Base-by-base conservation (phyloP, 2,113 vertebrate genomes). In the Oxyura jamaicensis region DNA sequence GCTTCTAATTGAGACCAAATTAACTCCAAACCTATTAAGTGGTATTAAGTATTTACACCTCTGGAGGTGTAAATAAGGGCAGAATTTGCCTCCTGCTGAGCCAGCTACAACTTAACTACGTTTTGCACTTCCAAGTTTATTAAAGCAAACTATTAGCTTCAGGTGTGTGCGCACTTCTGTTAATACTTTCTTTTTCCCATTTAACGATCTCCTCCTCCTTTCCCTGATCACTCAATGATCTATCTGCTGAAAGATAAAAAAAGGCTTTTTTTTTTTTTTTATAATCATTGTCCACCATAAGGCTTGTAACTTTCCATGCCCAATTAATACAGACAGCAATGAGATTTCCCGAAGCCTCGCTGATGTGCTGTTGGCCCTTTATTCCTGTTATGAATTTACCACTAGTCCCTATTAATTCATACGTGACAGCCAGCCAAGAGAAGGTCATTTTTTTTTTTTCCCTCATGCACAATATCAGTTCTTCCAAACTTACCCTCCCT, bases 1-100 rank as follows among this genome's bases (percentile, higher is more conserved):
- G 96, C 85, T 94, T 88, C 35, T 71, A 85, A 86, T 60, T 25
- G 50, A 82, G 63, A 10, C 48, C 91, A 62, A 79, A 90, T 76
- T 28, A 96, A 93, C 83, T 82, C 93, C 92, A 78, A 36, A 82
- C 18, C 85, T 46, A 67, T 35, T 69, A 73, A 87, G 78, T 52
- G 91, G 41, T 41, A 41, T 41, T 41, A 13, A 41, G 41, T 13
- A 41, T 41, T 41, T 12, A 41, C 41, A 41, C 41, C 41, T 0
- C 16, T 17, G n/a, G 53, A 72, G 22, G 55, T 5, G 19, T 63
- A 55, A 76, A 11, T 4, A 41, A 73, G 26, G 58, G 66, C 63
- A 86, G 31, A 67, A 59, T 44, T 31, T 59, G 48, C 39, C 25
- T 82, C 65, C 83, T n/a, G 23, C 62, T 53, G 62, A 31, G 13